Conservation (phyloP, 2,888 invertebrate species). For the Lamellibrachia columna region DNA sequence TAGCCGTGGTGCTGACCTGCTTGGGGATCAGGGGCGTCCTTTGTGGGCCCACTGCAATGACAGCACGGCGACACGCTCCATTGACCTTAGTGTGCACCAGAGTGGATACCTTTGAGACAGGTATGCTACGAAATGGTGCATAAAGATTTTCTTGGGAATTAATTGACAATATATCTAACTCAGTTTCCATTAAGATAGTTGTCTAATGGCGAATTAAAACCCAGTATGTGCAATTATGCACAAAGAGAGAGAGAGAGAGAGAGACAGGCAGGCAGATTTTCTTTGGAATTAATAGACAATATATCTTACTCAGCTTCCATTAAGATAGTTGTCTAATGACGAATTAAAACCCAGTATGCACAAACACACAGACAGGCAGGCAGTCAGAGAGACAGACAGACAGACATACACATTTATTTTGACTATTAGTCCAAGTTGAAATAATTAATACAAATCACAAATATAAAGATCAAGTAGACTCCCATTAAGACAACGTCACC, state of each 20-base stretch:
- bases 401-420: too few species aligned
- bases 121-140: neutral
- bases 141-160: neutral
- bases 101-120: neutral
- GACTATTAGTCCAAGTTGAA: too few species aligned
- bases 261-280: neutral
- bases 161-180: neutral
- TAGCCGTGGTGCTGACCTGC: neutral
- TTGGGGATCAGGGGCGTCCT: neutral
- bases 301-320: neutral
- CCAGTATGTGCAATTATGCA: too few species aligned
- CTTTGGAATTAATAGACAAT: neutral
- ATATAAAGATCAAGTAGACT: too few species aligned
- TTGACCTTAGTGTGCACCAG: neutral
- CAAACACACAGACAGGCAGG: too few species aligned
- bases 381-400: neutral
- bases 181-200: neutral
- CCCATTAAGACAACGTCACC: too few species aligned
- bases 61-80: neutral
- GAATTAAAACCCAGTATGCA: too few species aligned
- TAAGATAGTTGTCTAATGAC: neutral
- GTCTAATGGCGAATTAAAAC: too few species aligned
- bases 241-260: too few species aligned
- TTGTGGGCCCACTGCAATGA: neutral
- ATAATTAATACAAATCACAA: too few species aligned